These are phyloP conservation scores for Symphodus melops DNA, from an alignment of 2,113 vertebrate species.

Conservation along the genomic window DNA sequence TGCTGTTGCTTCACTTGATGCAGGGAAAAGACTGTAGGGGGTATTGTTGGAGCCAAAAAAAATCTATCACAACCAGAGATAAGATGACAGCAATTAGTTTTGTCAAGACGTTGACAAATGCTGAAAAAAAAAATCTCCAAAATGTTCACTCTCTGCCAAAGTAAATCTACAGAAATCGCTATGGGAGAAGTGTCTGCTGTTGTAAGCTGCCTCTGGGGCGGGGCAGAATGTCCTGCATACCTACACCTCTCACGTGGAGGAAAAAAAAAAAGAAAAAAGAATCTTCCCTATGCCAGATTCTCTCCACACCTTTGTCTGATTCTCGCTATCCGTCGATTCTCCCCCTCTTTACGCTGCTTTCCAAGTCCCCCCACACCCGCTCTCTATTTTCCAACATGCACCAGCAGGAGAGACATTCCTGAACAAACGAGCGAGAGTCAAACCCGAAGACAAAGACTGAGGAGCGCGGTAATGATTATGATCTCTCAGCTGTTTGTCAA, in stretches of 20 bases:
- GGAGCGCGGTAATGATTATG: conserved; percentile 40
- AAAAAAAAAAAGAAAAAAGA: conserved; percentile 41
- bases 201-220: conserved; percentile 13
- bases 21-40: no score
- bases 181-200: conserved; percentile 12
- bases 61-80: neutral
- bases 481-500: conserved; percentile 19
- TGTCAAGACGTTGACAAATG: neutral
- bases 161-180: conserved; percentile 20
- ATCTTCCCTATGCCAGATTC: conserved; percentile 26
- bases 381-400: conserved; percentile 52
- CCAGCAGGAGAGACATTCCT: conserved; percentile 70
- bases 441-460: conserved; percentile 26
- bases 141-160: conserved; percentile 13
- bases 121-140: conserved; percentile 5
- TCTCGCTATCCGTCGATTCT: conserved; percentile 25
- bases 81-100: conserved; percentile 11
- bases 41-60: neutral
- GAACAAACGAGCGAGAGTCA: conserved; percentile 24
- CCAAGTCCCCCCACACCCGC: conserved; percentile 5
- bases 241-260: conserved; percentile 27
- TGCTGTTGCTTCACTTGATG: neutral
- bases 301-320: conserved; percentile 51
- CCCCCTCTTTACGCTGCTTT: conserved; percentile 17
- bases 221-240: conserved; percentile 51